Percentiles rank a stretch among this genome's conserved stretches.
Conservation (phyloP, 2,888 invertebrate species). For the Eristalis pertinax region DNA sequence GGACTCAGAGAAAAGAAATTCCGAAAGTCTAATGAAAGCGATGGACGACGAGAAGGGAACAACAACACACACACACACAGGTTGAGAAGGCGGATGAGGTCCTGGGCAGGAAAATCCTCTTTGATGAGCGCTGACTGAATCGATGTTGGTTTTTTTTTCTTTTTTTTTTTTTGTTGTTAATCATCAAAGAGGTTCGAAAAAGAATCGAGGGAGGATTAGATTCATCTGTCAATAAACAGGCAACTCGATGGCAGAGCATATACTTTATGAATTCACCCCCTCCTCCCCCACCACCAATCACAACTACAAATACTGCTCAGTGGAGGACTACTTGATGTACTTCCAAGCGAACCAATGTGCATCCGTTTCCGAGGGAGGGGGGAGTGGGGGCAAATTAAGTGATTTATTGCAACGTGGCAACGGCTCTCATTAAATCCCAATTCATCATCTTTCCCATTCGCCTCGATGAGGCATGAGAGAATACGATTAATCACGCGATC, state of each 20-base stretch:
- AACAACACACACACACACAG: conserved; percentile 10
- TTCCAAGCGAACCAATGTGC: too few relatives aligned
- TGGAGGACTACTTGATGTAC: neutral
- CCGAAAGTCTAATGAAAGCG: conserved; percentile 19
- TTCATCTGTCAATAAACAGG: neutral
- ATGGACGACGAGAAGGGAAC: conserved; percentile 9
- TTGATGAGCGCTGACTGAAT: neutral
- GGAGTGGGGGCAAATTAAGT: neutral
- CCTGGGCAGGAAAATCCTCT: neutral
- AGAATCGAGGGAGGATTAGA: neutral
- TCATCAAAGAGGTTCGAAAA: neutral
- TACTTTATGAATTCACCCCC: neutral
- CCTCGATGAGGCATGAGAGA: neutral
- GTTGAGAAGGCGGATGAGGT: neutral
- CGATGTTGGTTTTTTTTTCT: neutral
- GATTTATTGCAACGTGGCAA: conserved; percentile 16
- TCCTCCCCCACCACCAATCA: neutral
- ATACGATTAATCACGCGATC: conserved; percentile 54
- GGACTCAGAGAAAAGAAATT: neutral
- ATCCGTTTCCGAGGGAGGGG: too few relatives aligned
- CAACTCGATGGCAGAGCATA: neutral
- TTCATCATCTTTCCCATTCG: conserved; percentile 14
- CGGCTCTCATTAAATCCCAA: conserved; percentile 19
- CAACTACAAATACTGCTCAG: neutral
- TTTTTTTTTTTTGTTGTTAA: neutral